phyloP scores from a whole-genome alignment of 2,797 vertebrate genomes.

The Sebastes umbrosus region DNA sequence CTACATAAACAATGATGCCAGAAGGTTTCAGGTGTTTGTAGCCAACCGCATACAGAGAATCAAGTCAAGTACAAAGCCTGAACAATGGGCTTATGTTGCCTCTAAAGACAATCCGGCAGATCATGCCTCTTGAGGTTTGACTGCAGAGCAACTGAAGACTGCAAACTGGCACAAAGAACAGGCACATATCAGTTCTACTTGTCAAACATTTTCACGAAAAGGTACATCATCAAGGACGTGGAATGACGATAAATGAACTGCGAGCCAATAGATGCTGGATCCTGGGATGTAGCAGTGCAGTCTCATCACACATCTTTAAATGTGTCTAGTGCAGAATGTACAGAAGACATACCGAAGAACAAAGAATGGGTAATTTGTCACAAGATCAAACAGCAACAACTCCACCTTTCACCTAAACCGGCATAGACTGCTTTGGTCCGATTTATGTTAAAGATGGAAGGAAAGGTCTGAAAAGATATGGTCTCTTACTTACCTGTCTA shows the following conservation, averaged over 20 bases:
- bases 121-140: constrained; percentile 26
- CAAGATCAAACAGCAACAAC: constrained; percentile 19
- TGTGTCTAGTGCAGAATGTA: constrained; percentile 20
- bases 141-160: constrained; percentile 22
- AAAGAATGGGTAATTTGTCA: constrained; percentile 25
- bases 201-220: background rate
- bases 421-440: constrained; percentile 33
- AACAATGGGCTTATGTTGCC: constrained; percentile 38
- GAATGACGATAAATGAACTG: background rate
- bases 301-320: constrained; percentile 10
- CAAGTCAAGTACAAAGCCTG: constrained; percentile 33
- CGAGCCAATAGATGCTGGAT: background rate
- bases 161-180: background rate
- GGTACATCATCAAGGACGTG: background rate
- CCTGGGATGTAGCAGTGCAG: background rate
- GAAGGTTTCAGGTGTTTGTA: constrained; percentile 8
- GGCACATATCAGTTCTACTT: background rate
- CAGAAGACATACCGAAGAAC: constrained; percentile 5
- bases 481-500: constrained; percentile 28
- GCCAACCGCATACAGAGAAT: constrained; percentile 20
- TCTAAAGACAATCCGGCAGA: constrained; percentile 29
- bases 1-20: background rate
- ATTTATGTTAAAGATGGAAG: constrained; percentile 2
- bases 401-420: constrained; percentile 11
- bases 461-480: constrained; percentile 23